phyloP scores from a whole-genome alignment of 2,888 invertebrate species.

The Tetragonisca angustula region DNA sequence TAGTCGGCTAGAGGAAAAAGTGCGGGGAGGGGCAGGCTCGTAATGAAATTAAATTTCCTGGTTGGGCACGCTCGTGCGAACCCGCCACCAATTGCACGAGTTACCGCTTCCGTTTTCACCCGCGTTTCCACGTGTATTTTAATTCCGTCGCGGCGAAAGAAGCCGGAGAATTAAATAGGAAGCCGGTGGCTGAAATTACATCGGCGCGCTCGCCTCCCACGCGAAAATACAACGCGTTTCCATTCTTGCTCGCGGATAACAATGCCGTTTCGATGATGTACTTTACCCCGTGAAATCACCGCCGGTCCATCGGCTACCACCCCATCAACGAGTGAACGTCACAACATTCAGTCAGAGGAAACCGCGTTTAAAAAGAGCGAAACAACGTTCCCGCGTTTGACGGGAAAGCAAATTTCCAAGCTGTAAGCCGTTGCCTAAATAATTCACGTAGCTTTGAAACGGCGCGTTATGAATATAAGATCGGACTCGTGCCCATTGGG shows the following conservation, averaged over 20 bases:
- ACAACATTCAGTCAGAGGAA: neutral
- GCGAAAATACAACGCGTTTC: neutral
- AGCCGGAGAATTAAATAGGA: conserved; percentile 48
- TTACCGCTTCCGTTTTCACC: conserved; percentile 38
- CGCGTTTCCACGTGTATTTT: conserved; percentile 48
- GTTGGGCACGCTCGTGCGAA: conserved; percentile 6
- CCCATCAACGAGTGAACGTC: neutral
- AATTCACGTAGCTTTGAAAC: neutral
- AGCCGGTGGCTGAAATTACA: conserved; percentile 41
- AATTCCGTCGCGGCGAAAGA: conserved; percentile 32
- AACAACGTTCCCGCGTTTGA: neutral
- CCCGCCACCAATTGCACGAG: conserved; percentile 45
- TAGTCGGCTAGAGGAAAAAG: conserved; percentile 24
- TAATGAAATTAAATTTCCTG: conserved; percentile 53
- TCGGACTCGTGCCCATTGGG: neutral
- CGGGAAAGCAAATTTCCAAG: neutral
- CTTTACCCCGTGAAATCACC: neutral
- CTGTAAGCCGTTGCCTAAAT: neutral
- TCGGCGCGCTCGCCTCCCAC: neutral
- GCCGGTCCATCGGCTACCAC: too few species aligned
- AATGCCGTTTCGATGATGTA: neutral
- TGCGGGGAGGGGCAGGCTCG: neutral
- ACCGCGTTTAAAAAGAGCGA: neutral
- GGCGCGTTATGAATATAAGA: neutral
- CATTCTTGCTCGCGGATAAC: conserved; percentile 1